Percentiles rank a stretch among this genome's conserved stretches.
Evolutionary conservation across 2,888 invertebrate genomes (phyloP).

Genomic region (Latrodectus elegans): DNA sequence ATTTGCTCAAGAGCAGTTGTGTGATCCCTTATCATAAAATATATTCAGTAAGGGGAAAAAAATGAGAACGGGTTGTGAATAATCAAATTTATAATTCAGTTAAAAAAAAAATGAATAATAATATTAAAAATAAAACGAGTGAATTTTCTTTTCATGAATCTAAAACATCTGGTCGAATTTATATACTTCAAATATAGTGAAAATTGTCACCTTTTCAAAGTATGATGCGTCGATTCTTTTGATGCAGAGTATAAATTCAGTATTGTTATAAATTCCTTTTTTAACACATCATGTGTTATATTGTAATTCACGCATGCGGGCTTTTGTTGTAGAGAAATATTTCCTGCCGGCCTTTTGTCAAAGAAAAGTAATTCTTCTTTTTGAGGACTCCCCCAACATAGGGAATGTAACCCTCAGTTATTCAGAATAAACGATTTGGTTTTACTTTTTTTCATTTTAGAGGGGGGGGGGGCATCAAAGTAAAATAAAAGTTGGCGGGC

Average conservation of each 20-base stretch:
- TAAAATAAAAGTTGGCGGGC: slow-evolving; percentile 57
- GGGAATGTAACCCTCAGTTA: neutral
- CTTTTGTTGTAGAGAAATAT: slow-evolving; percentile 22
- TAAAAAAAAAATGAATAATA: neutral
- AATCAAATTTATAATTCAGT: neutral
- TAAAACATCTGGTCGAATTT: slow-evolving; percentile 45
- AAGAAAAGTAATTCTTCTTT: neutral
- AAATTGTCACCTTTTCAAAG: slow-evolving; percentile 29
- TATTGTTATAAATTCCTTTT: slow-evolving; percentile 7
- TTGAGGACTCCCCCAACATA: neutral
- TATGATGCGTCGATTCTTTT: slow-evolving; percentile 5
- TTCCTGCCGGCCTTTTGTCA: slow-evolving; percentile 52
- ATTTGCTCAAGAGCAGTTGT: neutral
- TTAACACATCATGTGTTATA: slow-evolving; percentile 4
- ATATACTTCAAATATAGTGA: slow-evolving; percentile 9
- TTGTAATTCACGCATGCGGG: slow-evolving; percentile 41
- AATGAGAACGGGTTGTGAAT: neutral
- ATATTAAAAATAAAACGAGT: neutral
- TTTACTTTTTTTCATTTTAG: slow-evolving; percentile 45
- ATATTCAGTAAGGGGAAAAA: neutral
- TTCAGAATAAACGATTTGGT: slow-evolving; percentile 1
- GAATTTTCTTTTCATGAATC: neutral
- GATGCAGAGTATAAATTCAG: neutral
- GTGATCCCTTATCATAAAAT: neutral
- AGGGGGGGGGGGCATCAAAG: neutral